phyloP scores from a whole-genome alignment of 2,797 vertebrate genomes.

The Trichosurus vulpecula region DNA sequence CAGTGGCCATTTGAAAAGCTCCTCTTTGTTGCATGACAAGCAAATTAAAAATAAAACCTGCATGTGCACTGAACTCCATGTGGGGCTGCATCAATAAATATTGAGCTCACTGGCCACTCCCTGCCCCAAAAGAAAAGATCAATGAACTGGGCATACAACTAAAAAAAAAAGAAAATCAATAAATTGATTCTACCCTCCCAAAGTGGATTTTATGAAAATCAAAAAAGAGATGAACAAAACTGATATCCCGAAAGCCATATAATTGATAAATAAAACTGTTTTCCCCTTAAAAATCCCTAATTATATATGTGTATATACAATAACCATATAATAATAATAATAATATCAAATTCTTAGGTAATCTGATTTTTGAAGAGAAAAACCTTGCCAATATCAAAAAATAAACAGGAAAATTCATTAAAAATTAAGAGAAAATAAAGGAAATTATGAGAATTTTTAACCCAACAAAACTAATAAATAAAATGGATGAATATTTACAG shows the following conservation, averaged over 20 bases:
- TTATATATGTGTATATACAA: no score
- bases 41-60: background rate
- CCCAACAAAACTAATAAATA: background rate
- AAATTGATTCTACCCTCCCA: background rate
- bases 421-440: background rate
- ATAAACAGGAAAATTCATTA: background rate
- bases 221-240: background rate
- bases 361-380: background rate
- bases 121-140: background rate
- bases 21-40: background rate
- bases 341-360: background rate
- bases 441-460: background rate
- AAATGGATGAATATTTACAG: background rate
- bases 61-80: background rate
- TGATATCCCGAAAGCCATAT: background rate
- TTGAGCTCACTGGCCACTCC: background rate
- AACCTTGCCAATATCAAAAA: background rate
- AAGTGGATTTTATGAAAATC: background rate
- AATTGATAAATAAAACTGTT: background rate
- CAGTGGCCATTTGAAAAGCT: background rate
- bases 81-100: background rate
- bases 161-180: background rate
- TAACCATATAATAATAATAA: background rate
- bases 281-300: no score
- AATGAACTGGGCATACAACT: background rate